Conservation (phyloP, 2,113 vertebrate genomes). For the Nothobranchius furzeri region DNA sequence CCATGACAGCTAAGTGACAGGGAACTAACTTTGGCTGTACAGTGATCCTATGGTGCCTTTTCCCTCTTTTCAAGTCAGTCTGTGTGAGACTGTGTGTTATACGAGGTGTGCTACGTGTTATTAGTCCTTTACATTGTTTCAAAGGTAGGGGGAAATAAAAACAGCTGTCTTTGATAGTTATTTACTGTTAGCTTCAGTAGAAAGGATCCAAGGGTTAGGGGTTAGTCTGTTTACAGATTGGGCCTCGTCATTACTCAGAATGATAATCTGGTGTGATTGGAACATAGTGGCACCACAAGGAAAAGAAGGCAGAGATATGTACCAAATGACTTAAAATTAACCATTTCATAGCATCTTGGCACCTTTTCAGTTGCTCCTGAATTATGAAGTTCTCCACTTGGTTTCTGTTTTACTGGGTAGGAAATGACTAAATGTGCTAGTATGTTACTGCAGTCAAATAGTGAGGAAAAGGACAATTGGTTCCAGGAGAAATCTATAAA, state of each 20-base stretch:
- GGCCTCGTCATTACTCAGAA: slow-evolving; percentile 9
- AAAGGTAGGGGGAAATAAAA: slow-evolving; percentile 2
- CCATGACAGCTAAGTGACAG: slow-evolving; percentile 22
- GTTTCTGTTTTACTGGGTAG: background rate
- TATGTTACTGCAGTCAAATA: slow-evolving; percentile 30
- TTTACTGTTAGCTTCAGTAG: background rate
- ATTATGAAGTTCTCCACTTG: no score
- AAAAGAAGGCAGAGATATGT: background rate
- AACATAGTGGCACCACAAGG: slow-evolving; percentile 2
- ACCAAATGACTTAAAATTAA: background rate
- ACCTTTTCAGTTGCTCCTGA: background rate
- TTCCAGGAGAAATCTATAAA: slow-evolving; percentile 62
- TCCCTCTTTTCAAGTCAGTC: background rate
- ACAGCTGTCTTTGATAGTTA: background rate
- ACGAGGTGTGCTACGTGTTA: background rate
- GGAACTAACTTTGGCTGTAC: background rate
- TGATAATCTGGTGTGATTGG: slow-evolving; percentile 49
- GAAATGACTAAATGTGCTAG: slow-evolving; percentile 25
- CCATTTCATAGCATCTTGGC: background rate
- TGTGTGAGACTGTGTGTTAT: background rate
- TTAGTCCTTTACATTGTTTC: background rate
- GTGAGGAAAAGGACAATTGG: slow-evolving; percentile 29
- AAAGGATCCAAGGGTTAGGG: background rate
- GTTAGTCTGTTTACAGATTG: slow-evolving; percentile 25
- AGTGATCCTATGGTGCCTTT: slow-evolving; percentile 2